These are phyloP conservation scores for Nyctibius bracteatus DNA, from an alignment of 2,113 vertebrate genomes.

Conservation along the genomic window DNA sequence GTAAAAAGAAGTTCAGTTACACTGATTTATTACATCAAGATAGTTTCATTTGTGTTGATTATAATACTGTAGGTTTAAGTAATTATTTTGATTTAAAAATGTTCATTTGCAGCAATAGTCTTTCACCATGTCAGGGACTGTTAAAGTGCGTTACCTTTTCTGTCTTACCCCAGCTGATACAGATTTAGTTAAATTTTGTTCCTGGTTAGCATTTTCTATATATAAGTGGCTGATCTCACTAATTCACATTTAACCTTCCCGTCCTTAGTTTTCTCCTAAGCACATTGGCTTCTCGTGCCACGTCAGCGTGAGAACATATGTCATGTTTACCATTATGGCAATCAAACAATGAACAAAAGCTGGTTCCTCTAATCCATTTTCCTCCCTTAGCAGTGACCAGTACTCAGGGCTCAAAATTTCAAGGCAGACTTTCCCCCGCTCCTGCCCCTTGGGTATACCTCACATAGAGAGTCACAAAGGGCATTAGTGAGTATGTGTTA, in stretches of 20 bases:
- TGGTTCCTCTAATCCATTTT: not conserved
- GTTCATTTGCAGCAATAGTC: not conserved
- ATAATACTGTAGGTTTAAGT: not conserved
- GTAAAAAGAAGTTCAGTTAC: constrained; percentile 18
- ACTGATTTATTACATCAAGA: not conserved
- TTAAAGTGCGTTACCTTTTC: not conserved
- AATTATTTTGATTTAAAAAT: not conserved
- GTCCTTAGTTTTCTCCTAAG: not conserved
- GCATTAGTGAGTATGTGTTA: not conserved
- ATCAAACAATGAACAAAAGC: constrained; percentile 5
- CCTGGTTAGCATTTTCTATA: not conserved
- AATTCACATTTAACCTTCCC: not conserved
- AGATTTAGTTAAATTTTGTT: not conserved
- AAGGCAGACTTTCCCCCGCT: not conserved
- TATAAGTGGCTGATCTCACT: not conserved
- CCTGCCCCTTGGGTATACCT: not conserved
- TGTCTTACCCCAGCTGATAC: not conserved
- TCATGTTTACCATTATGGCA: not conserved
- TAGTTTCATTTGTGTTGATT: constrained; percentile 43
- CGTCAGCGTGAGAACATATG: not conserved
- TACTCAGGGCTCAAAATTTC: not conserved
- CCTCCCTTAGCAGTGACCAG: not conserved
- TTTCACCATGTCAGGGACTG: not conserved
- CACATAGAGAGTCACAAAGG: not conserved
- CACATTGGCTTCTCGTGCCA: not conserved